A percentile compares a stretch with the other conserved stretches of the same genome.
Conservation (phyloP, 2,113 vertebrate species). For the Scytalopus superciliaris region DNA sequence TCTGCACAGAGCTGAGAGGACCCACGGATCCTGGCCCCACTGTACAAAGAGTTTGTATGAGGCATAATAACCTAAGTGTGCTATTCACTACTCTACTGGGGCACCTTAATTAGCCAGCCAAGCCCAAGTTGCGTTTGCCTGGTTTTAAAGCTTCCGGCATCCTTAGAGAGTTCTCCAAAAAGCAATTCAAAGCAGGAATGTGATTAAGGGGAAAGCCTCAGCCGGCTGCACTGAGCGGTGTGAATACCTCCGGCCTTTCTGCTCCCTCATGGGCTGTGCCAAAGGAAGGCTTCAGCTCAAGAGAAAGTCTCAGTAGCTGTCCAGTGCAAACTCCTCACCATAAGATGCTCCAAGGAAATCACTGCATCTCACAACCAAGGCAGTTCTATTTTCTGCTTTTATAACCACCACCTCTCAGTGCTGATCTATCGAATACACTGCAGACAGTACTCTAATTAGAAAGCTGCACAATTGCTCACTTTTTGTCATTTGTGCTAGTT, state of each 20-base stretch:
- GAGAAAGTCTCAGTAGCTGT: neutral
- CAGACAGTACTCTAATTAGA: neutral
- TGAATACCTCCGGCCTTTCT: neutral
- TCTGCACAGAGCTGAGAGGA: neutral
- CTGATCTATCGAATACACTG: neutral
- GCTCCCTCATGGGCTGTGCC: neutral
- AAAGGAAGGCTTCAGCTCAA: neutral
- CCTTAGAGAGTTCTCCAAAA: neutral
- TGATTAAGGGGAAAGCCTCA: neutral
- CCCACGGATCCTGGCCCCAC: fast-evolving
- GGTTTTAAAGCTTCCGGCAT: conserved; percentile 11
- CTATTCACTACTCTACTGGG: neutral
- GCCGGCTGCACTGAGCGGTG: neutral
- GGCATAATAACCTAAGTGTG: neutral
- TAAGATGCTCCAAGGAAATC: neutral
- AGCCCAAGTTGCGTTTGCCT: neutral
- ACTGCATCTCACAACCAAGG: neutral
- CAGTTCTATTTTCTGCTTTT: neutral
- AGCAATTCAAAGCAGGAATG: neutral
- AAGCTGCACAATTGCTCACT: neutral
- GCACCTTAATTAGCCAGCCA: neutral
- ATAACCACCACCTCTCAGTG: fast-evolving
- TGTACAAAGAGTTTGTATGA: neutral
- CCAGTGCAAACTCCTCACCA: neutral
- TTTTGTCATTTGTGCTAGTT: neutral